Conservation (phyloP, 2,113 vertebrate genomes). For the Boulengerochromis microlepis region DNA sequence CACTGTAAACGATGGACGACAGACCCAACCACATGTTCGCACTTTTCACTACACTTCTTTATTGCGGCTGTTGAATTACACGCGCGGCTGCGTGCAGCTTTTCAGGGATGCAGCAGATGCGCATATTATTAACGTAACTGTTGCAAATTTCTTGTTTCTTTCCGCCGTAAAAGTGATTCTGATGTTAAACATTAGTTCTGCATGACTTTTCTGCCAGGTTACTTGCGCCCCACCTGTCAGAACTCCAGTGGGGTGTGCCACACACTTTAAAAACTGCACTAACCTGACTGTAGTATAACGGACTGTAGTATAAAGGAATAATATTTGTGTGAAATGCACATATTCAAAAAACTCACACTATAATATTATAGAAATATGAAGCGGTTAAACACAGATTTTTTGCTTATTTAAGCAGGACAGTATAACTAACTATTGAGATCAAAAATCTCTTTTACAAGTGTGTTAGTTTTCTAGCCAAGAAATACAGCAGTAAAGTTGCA, state of each 20-base stretch:
- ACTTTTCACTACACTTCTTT: background rate
- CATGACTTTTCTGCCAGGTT: background rate
- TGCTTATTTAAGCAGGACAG: background rate
- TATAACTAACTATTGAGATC: background rate
- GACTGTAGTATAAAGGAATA: background rate
- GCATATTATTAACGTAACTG: background rate
- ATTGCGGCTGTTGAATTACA: background rate
- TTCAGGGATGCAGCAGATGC: background rate
- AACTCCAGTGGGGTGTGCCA: background rate
- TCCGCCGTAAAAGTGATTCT: background rate
- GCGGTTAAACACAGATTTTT: background rate
- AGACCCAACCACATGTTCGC: background rate
- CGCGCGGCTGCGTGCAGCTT: rapidly evolving
- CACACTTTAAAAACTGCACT: background rate
- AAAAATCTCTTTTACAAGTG: background rate
- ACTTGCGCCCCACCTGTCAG: background rate
- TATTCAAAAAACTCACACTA: background rate
- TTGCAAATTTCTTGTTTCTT: background rate
- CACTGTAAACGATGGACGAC: background rate
- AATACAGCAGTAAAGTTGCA: background rate
- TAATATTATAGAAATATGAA: background rate
- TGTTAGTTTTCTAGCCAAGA: background rate
- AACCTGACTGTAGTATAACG: background rate
- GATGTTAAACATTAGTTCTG: background rate
- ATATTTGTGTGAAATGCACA: background rate